phyloP scores from a whole-genome alignment of 2,113 vertebrate genomes.

The Zosterops pallidus region DNA sequence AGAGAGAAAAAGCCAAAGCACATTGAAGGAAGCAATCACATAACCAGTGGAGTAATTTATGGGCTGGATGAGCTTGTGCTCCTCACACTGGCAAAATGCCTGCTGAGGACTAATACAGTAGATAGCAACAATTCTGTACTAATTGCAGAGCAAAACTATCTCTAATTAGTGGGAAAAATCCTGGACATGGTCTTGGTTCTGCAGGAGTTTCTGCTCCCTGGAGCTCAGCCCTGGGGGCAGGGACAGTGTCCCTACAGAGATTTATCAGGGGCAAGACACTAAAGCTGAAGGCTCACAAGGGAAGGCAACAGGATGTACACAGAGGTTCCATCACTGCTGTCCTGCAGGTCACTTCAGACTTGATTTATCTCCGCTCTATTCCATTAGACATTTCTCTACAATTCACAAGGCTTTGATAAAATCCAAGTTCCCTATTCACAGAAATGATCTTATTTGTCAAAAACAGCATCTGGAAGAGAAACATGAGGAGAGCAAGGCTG shows the following conservation, averaged over 20 bases:
- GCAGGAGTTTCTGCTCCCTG: background rate
- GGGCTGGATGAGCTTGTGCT: background rate
- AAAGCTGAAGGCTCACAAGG: fast-evolving
- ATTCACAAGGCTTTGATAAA: background rate
- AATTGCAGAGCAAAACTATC: background rate
- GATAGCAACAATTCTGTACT: background rate
- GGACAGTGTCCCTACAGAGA: background rate
- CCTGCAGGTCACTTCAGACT: background rate
- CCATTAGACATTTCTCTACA: background rate
- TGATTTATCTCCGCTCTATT: background rate
- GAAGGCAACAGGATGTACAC: background rate
- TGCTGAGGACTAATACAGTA: background rate
- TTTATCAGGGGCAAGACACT: fast-evolving
- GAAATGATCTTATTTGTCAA: background rate
- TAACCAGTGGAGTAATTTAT: background rate
- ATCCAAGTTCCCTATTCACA: background rate
- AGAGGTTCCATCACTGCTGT: background rate
- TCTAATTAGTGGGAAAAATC: background rate
- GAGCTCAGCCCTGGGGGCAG: background rate
- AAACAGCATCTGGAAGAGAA: background rate
- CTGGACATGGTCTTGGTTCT: background rate
- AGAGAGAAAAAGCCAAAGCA: background rate
- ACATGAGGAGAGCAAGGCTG: background rate
- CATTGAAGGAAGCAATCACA: background rate
- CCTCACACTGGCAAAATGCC: background rate